Evolutionary conservation across 1,140 invertebrate genomes (phyloP).

Genomic region (Battus philenor): DNA sequence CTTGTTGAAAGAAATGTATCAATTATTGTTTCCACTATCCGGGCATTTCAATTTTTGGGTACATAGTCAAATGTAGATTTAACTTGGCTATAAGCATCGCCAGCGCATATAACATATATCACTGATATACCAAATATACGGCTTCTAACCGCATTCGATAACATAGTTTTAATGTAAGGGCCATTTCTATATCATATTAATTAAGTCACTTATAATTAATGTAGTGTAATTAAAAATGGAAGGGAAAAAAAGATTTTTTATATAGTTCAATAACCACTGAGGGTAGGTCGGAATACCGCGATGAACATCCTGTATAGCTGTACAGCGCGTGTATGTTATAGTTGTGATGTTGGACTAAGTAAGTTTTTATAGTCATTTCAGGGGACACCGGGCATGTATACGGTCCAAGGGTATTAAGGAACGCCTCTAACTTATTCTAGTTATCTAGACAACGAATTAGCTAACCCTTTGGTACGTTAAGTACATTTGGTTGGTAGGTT

Average conservation of each 20-base stretch:
- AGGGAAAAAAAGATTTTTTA: conserved; percentile 43
- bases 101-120: too few species aligned
- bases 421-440: conserved; percentile 19
- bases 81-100: too few species aligned
- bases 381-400: conserved; percentile 31
- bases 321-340: conserved; percentile 27
- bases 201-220: conserved; percentile 36
- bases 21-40: too few species aligned
- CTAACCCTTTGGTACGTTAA: conserved; percentile 24
- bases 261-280: conserved; percentile 25
- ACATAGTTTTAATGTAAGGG: conserved; percentile 39
- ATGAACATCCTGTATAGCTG: conserved; percentile 4
- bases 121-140: conserved; percentile 59
- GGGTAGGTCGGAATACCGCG: not conserved
- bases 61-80: too few species aligned
- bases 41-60: too few species aligned
- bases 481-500: too few species aligned
- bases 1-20: too few species aligned
- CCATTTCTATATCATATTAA: conserved; percentile 59
- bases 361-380: conserved; percentile 56
- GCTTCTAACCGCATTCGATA: conserved; percentile 56
- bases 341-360: conserved; percentile 62
- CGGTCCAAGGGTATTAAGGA: not conserved
- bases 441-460: conserved; percentile 46
- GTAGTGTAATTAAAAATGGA: conserved; percentile 25